Conservation (phyloP, 2,113 vertebrate genomes). For the Zosterops borbonicus region DNA sequence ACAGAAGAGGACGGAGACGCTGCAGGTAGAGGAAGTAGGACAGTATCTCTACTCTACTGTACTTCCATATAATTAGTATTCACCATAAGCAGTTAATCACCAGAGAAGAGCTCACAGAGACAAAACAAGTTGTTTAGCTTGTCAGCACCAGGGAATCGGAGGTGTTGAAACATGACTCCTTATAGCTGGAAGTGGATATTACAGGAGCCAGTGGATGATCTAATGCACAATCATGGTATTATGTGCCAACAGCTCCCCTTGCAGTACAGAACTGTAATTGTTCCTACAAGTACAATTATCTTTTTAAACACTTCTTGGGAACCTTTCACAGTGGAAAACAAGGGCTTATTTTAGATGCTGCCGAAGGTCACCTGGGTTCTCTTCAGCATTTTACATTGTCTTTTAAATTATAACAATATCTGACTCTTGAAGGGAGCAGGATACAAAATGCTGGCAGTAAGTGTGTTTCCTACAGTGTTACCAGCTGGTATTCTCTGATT, state of each 20-base stretch:
- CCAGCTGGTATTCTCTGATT: not conserved
- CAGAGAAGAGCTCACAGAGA: constrained; percentile 82
- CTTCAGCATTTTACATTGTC: not conserved
- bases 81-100: constrained; percentile 83
- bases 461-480: not conserved
- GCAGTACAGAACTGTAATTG: constrained; percentile 72
- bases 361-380: not conserved
- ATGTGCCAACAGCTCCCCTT: constrained; percentile 81
- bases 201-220: constrained; percentile 68
- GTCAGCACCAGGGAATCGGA: constrained; percentile 81
- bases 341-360: constrained; percentile 9
- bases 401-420: not conserved
- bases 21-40: constrained; percentile 68
- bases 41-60: constrained; percentile 58
- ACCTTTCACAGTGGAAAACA: constrained; percentile 48
- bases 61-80: constrained; percentile 80
- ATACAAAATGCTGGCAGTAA: not conserved
- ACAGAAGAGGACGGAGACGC: not conserved
- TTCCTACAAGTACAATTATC: constrained; percentile 63
- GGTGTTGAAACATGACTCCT: constrained; percentile 83
- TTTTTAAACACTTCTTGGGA: constrained; percentile 47
- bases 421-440: constrained; percentile 2
- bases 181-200: constrained; percentile 75
- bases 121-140: constrained; percentile 86
- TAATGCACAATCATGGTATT: constrained; percentile 57